phyloP scores from a whole-genome alignment of 2,113 vertebrate species.

The Calypte anna region DNA sequence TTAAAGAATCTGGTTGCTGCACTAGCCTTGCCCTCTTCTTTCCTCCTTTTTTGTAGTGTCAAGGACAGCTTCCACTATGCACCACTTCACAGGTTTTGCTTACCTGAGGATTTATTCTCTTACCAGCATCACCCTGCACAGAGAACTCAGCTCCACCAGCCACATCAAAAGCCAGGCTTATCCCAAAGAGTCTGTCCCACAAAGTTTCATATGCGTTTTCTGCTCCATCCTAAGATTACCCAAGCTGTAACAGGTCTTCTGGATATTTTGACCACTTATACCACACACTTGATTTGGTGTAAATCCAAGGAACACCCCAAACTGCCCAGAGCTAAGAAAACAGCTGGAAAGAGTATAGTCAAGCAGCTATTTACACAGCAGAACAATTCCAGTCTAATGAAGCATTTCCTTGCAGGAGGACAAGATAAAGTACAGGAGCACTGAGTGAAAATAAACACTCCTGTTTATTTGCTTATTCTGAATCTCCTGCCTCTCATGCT shows the following conservation, averaged over 20 bases:
- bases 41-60: background rate
- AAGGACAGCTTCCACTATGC: background rate
- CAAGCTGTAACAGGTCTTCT: fast-evolving
- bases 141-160: background rate
- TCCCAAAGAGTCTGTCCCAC: background rate
- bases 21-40: background rate
- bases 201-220: background rate
- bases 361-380: background rate
- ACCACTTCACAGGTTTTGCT: background rate
- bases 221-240: background rate
- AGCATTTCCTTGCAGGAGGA: background rate
- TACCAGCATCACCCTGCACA: background rate
- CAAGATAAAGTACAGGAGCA: background rate
- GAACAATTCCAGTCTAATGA: background rate
- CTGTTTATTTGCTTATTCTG: background rate
- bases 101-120: background rate
- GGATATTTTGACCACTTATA: background rate
- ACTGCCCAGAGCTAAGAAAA: background rate
- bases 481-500: background rate
- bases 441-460: background rate
- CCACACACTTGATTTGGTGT: background rate
- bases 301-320: background rate
- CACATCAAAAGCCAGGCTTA: background rate
- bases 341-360: background rate
- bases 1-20: background rate